These are phyloP conservation scores for Aphaenogaster floridana DNA, from an alignment of 1,140 invertebrate species.

Conservation along the genomic window DNA sequence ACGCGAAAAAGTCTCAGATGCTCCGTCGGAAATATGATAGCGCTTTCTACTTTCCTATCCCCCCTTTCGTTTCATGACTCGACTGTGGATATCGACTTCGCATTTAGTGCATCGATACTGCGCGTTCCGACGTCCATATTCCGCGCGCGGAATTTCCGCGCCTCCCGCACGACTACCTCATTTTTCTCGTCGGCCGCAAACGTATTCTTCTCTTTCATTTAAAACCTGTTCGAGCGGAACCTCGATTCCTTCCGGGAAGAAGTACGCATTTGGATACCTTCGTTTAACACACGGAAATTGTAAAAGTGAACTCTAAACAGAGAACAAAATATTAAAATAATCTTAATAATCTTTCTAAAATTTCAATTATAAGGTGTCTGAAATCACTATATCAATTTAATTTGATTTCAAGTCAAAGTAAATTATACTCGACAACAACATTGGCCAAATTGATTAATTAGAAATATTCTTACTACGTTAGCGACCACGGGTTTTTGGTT, in stretches of 20 bases:
- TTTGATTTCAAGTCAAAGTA: no score
- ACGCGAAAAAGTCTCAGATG: conserved; percentile 59
- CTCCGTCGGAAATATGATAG: conserved; percentile 73
- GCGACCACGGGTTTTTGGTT: no score
- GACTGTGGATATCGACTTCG: conserved; percentile 73
- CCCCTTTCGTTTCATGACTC: conserved; percentile 31
- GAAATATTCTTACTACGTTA: no score
- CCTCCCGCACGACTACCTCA: not conserved
- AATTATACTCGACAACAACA: no score
- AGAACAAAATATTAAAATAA: not conserved
- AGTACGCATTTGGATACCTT: not conserved
- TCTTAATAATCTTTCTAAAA: not conserved
- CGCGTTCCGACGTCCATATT: conserved; percentile 37
- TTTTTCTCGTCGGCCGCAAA: conserved; percentile 21
- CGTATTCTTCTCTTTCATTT: conserved; percentile 22
- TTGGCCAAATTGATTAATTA: no score
- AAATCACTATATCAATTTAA: not conserved
- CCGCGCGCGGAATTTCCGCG: conserved; percentile 20
- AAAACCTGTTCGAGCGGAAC: not conserved
- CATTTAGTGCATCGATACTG: conserved; percentile 69
- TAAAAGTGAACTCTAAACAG: not conserved
- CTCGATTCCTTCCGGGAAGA: not conserved
- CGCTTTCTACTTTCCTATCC: conserved; percentile 22
- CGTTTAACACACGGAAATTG: not conserved
- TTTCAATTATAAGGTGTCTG: not conserved